Percentiles rank a stretch among this genome's conserved stretches.
Evolutionary conservation across 2,797 vertebrate genomes (phyloP).

Genomic region (Choloepus didactylus): DNA sequence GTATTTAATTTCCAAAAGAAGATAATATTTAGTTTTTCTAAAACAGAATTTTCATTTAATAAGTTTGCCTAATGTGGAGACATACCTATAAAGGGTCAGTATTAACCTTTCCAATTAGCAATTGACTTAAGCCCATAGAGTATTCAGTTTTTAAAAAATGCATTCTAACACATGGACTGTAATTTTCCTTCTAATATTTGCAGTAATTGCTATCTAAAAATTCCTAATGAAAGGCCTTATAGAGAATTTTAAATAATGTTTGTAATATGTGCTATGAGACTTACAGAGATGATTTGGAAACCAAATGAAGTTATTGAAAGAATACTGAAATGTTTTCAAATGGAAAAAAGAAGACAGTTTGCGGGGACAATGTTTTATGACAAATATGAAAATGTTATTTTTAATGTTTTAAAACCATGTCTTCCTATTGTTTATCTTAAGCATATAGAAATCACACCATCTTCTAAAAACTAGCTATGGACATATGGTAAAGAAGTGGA

Average conservation of each 20-base stretch:
- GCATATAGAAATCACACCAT: slow-evolving; percentile 4
- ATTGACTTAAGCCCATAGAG: background rate
- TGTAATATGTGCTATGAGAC: slow-evolving; percentile 2
- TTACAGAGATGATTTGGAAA: background rate
- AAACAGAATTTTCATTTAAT: slow-evolving; percentile 51
- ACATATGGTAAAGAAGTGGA: background rate
- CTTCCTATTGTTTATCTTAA: slow-evolving; percentile 21
- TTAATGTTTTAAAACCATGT: background rate
- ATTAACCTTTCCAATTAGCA: slow-evolving; percentile 3
- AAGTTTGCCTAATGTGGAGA: background rate
- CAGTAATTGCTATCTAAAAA: slow-evolving; percentile 47
- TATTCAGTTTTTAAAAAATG: background rate
- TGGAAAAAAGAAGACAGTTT: slow-evolving; percentile 15
- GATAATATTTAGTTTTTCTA: slow-evolving; percentile 26
- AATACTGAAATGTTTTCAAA: slow-evolving; percentile 4
- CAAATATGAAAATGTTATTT: slow-evolving; percentile 46
- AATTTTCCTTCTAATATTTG: slow-evolving; percentile 30
- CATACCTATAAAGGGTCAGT: background rate
- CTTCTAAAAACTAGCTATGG: slow-evolving; percentile 46
- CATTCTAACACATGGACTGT: background rate
- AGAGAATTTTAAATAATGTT: slow-evolving; percentile 55
- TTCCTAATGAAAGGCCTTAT: slow-evolving; percentile 25
- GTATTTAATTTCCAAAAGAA: slow-evolving; percentile 56
- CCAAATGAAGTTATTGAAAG: background rate
- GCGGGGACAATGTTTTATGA: background rate